Evolutionary conservation across 1,140 invertebrate genomes (phyloP).

Genomic region (Panonychus citri): DNA sequence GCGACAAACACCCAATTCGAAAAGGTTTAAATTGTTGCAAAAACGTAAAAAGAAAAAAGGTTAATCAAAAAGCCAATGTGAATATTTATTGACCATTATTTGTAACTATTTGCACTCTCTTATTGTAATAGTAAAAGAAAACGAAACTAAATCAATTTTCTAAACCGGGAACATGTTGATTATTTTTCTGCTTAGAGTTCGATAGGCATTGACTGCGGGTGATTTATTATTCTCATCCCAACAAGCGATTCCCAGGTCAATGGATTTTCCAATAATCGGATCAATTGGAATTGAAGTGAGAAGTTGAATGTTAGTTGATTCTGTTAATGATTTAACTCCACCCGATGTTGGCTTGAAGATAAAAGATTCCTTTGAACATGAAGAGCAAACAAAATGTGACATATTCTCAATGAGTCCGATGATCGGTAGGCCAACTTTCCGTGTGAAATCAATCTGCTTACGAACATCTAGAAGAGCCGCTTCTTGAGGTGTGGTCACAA

Average conservation of each 20-base stretch:
- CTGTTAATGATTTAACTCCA: conserved; percentile 41
- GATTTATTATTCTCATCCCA: neutral
- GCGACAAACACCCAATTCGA: too few species aligned
- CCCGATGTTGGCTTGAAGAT: conserved; percentile 50
- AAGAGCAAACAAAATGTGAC: conserved; percentile 63
- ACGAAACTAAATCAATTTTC: too few species aligned
- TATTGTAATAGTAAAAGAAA: too few species aligned
- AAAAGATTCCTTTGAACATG: conserved; percentile 47
- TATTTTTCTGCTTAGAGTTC: too few species aligned
- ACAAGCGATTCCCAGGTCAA: conserved; percentile 47
- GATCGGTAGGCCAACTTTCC: conserved; percentile 54
- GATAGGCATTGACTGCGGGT: neutral
- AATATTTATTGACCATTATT: too few species aligned
- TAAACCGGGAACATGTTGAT: too few species aligned
- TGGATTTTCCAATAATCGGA: conserved; percentile 37
- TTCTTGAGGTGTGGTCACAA: conserved; percentile 34
- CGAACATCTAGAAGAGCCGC: conserved; percentile 66
- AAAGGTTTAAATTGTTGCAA: too few species aligned
- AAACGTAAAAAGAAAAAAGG: too few species aligned
- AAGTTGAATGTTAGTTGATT: conserved; percentile 39
- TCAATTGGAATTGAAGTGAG: conserved; percentile 56
- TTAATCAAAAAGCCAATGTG: too few species aligned
- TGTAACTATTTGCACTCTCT: too few species aligned
- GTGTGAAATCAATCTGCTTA: conserved; percentile 79
- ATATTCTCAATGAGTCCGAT: conserved; percentile 82